Conservation (phyloP, 2,113 vertebrate genomes). For the Aegotheles bennettii region DNA sequence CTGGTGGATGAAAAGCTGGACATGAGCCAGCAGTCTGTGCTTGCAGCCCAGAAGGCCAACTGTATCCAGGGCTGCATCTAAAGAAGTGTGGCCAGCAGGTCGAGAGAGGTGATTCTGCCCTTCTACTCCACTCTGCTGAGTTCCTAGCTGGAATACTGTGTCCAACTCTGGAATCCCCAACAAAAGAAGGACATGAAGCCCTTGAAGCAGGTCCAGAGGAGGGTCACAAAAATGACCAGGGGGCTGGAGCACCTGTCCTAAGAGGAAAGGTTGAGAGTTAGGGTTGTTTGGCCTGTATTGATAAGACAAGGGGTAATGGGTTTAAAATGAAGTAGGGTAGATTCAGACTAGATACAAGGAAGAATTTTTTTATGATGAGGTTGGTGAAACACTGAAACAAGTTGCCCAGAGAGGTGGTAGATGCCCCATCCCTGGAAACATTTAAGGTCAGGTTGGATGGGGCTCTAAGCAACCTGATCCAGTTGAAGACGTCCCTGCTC, state of each 20-base stretch:
- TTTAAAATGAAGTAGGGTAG: background rate
- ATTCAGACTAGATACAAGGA: background rate
- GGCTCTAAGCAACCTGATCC: background rate
- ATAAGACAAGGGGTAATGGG: background rate
- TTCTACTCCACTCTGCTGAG: background rate
- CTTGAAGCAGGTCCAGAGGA: too few species aligned
- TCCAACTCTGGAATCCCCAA: too few species aligned
- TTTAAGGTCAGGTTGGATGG: background rate
- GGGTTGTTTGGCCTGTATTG: background rate
- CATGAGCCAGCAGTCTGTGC: rapidly evolving
- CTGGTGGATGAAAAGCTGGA: background rate
- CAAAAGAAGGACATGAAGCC: too few species aligned
- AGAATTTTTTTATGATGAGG: rapidly evolving
- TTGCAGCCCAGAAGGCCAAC: background rate
- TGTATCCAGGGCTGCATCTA: background rate
- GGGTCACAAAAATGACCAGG: background rate
- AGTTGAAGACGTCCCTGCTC: background rate
- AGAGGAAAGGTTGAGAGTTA: background rate
- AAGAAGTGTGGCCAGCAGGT: background rate
- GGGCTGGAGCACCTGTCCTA: background rate
- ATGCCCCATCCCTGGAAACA: background rate
- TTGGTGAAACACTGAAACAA: background rate
- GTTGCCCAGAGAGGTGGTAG: background rate
- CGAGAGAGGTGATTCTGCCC: background rate
- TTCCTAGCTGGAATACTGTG: background rate